These are phyloP conservation scores for Autographa gamma DNA, from an alignment of 2,888 invertebrate genomes.

Conservation along the genomic window DNA sequence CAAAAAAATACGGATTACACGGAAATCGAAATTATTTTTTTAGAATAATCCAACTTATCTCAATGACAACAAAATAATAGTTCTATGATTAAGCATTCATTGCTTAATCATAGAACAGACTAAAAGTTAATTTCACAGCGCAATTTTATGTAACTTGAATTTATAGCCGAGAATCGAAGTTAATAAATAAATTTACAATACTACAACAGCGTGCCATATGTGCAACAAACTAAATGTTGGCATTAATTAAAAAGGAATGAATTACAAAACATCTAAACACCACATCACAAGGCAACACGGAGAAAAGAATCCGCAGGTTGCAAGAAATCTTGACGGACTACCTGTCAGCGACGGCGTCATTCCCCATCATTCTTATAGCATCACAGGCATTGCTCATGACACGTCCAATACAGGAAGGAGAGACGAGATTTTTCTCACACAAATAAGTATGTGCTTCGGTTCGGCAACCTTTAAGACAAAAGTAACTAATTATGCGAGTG, in stretches of 20 bases:
- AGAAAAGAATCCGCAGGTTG: background rate
- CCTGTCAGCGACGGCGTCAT: background rate
- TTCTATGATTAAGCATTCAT: too few species aligned
- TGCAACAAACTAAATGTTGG: background rate
- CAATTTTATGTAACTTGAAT: background rate
- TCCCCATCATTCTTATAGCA: background rate
- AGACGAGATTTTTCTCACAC: background rate
- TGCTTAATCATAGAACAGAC: background rate
- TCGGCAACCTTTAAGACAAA: constrained; percentile 7
- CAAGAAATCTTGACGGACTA: constrained; percentile 4
- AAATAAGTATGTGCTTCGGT: background rate
- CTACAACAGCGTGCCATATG: background rate
- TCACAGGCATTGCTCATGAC: background rate
- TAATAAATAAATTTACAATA: background rate
- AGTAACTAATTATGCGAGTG: constrained; percentile 14
- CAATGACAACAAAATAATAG: too few species aligned
- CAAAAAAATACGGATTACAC: too few species aligned
- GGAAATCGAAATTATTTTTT: too few species aligned
- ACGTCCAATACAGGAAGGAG: background rate
- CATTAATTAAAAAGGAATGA: background rate
- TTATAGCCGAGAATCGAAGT: too few species aligned
- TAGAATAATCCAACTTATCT: too few species aligned
- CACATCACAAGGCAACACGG: background rate
- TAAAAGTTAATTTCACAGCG: background rate
- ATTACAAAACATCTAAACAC: constrained; percentile 2